Evolutionary conservation across 2,113 vertebrate genomes (phyloP), one percentile per base, ranked within the genome.

Genomic region (Tragelaphus buxtoni): DNA sequence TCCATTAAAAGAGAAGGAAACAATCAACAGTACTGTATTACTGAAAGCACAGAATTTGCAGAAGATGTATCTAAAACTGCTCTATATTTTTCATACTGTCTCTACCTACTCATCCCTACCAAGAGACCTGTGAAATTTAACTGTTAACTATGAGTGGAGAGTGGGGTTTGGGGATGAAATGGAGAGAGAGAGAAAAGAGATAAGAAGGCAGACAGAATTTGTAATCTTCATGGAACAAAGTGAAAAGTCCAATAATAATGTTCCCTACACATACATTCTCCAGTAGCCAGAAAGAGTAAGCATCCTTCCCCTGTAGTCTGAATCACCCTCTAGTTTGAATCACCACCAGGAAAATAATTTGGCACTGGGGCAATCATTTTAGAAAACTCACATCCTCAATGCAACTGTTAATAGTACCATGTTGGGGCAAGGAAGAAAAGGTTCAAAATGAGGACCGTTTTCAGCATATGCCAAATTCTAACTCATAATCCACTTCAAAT

Each of bases 401-500:
- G 18, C 26, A 81, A 65, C 32, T 42, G 4, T 32, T 86, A 94
- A 84, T 47, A 91, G 42, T 60, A 42, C 14, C 35, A 39, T 3
- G 8, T 1, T 28, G 11, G 10, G 2, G 3, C 8, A 30, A 53
- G 53, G 53, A 91, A 83, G 10, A 26, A 79, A 89, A 88, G 10
- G 3, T 85, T 83, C 58, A n/a, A 35, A 88, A 91, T 83, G 84
- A 90, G 39, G 65, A 39, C n/a, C 77, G n/a, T 94, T 88, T 94
- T 83, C 42, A 95, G n/a, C 5, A 18, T 6, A 26, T 80, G 63
- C 42, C 35, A 86, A 95, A 72, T 32, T 81, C 53, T 87, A 93
- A 91, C 58, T 47, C 49, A 88, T 79, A 94, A 93, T 83, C 51
- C 69, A 51, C 56, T 92, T 88, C 58, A 95, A 83, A 87, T 30